Conservation (phyloP, 2,888 invertebrate species). For the Helobdella robusta region DNA sequence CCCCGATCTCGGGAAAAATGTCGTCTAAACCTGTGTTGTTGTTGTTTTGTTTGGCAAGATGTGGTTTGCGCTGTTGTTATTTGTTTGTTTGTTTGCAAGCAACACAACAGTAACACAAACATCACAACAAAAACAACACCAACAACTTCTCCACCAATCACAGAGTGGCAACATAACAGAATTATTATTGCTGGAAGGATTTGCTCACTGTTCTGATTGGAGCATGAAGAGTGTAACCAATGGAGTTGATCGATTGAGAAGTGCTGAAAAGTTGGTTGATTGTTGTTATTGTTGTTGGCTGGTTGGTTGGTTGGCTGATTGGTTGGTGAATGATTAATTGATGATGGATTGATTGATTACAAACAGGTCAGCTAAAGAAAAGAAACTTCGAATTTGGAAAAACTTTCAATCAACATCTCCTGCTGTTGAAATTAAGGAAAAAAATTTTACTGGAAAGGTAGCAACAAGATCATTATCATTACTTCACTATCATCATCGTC, state of each 20-base stretch:
- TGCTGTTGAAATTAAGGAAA: conserved; percentile 43
- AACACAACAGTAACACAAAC: too few species aligned
- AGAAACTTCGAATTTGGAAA: conserved; percentile 77
- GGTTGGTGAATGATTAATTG: not conserved
- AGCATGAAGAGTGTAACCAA: conserved; percentile 72
- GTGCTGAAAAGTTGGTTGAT: conserved; percentile 62
- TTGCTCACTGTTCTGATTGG: conserved; percentile 88
- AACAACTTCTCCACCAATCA: too few species aligned
- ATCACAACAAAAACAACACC: too few species aligned
- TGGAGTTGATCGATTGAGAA: conserved; percentile 71
- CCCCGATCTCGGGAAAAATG: too few species aligned
- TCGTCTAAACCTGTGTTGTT: too few species aligned
- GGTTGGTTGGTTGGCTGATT: not conserved
- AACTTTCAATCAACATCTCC: conserved; percentile 60
- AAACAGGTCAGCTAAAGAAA: conserved; percentile 71
- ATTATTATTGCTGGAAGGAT: conserved; percentile 74
- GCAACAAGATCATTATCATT: too few species aligned
- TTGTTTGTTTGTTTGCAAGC: not conserved
- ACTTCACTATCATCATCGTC: too few species aligned
- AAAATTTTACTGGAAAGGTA: conserved; percentile 45
- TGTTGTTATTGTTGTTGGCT: not conserved
- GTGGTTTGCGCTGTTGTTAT: not conserved
- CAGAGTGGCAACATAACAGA: conserved; percentile 80
- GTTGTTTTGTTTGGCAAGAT: too few species aligned
- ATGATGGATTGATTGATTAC: not conserved